Conservation (phyloP, 2,888 invertebrate species). For the Rhamphomyia laevipes region DNA sequence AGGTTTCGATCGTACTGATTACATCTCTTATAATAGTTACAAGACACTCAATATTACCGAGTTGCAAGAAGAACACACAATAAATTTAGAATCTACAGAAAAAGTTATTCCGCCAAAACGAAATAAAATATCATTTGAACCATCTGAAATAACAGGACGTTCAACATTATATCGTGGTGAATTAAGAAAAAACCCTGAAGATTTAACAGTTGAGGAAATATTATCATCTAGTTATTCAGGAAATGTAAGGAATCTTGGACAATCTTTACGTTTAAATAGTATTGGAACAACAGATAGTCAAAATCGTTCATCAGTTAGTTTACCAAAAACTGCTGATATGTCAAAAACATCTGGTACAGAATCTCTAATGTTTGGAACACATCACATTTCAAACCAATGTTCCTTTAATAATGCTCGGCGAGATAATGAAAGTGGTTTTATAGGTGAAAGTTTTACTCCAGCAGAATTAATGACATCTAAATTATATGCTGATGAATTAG, state of each 20-base stretch:
- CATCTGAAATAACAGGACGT: conserved; percentile 33
- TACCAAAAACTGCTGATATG: conserved; percentile 32
- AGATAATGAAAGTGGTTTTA: conserved; percentile 13
- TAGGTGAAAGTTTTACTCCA: conserved; percentile 25
- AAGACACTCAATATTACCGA: conserved; percentile 30
- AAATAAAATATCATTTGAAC: conserved; percentile 29
- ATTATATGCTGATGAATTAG: conserved; percentile 28
- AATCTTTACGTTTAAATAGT: conserved; percentile 15
- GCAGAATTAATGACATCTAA: conserved; percentile 32
- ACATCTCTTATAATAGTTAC: not conserved
- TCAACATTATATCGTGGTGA: conserved; percentile 24
- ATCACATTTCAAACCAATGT: not conserved
- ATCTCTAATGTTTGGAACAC: conserved; percentile 5
- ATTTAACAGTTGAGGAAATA: conserved; percentile 30
- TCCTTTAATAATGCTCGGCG: conserved; percentile 10
- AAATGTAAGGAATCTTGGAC: conserved; percentile 26
- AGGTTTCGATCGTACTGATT: too few species aligned
- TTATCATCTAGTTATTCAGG: conserved; percentile 30
- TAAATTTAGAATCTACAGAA: conserved; percentile 24
- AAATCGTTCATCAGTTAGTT: conserved; percentile 9
- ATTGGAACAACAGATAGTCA: not conserved
- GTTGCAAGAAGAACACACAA: conserved; percentile 30
- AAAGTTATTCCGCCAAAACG: conserved; percentile 14
- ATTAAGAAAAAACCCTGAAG: conserved; percentile 5
- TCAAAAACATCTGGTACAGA: conserved; percentile 16